Conservation (phyloP, 1,140 invertebrate species). For the Laupala kohalensis region DNA sequence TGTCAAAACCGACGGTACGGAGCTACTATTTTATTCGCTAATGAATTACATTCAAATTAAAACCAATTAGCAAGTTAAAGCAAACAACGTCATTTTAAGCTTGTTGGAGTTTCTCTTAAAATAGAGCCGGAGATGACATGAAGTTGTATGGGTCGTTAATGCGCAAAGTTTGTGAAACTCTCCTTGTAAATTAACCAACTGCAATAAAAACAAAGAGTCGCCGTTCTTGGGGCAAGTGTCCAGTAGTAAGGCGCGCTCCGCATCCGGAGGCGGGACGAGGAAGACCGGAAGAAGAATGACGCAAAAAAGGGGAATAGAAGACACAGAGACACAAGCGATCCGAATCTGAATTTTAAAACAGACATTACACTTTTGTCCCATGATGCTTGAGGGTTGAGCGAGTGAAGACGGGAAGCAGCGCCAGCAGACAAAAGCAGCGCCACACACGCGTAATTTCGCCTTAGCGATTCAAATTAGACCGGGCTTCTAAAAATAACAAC, state of each 20-base stretch:
- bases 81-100: too few relatives aligned
- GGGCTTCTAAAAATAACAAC: neutral
- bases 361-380: neutral
- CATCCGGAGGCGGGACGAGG: neutral
- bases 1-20: too few relatives aligned
- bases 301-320: neutral
- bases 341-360: neutral
- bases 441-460: neutral
- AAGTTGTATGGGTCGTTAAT: too few relatives aligned
- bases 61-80: too few relatives aligned
- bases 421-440: neutral
- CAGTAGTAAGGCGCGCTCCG: neutral
- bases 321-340: neutral
- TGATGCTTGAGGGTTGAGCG: neutral
- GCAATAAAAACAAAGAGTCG: too few relatives aligned
- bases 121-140: too few relatives aligned
- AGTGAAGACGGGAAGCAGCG: neutral
- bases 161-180: too few relatives aligned
- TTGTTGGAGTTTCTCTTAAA: too few relatives aligned
- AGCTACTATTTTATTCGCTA: too few relatives aligned
- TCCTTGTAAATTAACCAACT: too few relatives aligned
- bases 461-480: neutral
- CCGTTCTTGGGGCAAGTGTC: neutral
- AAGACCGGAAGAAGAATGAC: neutral
- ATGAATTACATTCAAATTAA: too few relatives aligned